Percentiles rank a stretch among this genome's conserved stretches.
These are phyloP conservation scores for Cochlearius cochlearius DNA, from an alignment of 2,113 vertebrate species.

Conservation along the genomic window DNA sequence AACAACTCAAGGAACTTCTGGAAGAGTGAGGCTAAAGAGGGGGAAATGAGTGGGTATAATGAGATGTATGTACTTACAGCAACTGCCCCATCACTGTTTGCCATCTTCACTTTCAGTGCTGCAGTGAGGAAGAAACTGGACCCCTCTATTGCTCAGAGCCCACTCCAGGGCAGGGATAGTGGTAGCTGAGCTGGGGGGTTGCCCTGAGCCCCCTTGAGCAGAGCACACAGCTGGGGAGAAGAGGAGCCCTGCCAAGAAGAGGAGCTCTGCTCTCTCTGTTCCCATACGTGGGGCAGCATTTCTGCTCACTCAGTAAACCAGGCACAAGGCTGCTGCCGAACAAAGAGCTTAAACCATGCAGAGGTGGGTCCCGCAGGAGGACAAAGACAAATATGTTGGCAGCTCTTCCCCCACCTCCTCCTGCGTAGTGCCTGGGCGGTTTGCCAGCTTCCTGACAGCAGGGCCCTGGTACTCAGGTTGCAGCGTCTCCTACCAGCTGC, in stretches of 20 bases:
- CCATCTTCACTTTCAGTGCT: neutral
- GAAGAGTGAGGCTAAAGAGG: neutral
- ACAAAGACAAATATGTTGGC: neutral
- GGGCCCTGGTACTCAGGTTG: neutral
- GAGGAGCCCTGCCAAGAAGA: neutral
- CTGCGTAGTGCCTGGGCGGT: neutral
- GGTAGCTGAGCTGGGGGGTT: neutral
- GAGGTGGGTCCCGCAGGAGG: neutral
- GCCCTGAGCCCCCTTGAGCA: neutral
- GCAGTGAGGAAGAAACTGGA: neutral
- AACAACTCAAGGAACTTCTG: neutral
- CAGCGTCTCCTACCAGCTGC: neutral
- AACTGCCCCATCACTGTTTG: neutral
- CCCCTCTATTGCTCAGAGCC: neutral
- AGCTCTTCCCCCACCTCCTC: neutral
- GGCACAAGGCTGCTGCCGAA: neutral
- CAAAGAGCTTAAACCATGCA: neutral
- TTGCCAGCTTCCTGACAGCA: neutral
- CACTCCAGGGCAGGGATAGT: rapidly evolving
- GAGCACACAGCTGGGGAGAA: neutral
- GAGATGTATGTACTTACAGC: neutral
- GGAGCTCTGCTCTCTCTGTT: neutral
- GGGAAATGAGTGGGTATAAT: neutral
- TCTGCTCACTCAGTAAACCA: neutral
- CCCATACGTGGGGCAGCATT: neutral